Evolutionary conservation across 2,888 invertebrate species (phyloP), one percentile per base, ranked within the genome.

Genomic region (Idaea biselata): DNA sequence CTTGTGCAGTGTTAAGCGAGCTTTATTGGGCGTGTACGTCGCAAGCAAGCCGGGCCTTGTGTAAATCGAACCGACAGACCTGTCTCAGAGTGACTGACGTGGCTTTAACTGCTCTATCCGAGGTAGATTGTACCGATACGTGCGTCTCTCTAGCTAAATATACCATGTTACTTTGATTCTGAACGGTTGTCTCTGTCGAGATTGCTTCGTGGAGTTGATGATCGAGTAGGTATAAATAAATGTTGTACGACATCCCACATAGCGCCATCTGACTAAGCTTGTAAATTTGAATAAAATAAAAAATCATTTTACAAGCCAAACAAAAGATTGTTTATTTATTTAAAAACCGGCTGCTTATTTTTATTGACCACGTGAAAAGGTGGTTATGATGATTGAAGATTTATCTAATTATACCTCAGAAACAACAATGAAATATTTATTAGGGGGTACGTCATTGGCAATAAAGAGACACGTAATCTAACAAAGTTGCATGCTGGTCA

Each of bases 11-110:
- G 82, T 82, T 83, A 84, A 84, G 76, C 80, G 80, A 80, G 84
- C 82, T 89, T 86, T 87, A 89, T 87, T 86, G 85, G 80, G 78
- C 83, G 79, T 84, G 81, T 84, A 78, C 78, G 79, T 79, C 80
- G 79, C 80, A 75, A 75, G 79, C 74, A 81, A 73, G 69, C 73
- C 75, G 68, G 75, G 70, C 73, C 78, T 78, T 78, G 81, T 84
- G 87, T 88, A 87, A 89, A 87, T 88, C 80, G 88, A 88, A 81
- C 86, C 83, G 90, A 86, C 89, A 87, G 83, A 78, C 82, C 77
- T 82, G 82, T 80, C 82, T 84, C 78, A 77, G 79, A 81, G 81
- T 88, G 87, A 89, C 81, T 87, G 89, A 89, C 88, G 81, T 75
- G 77, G 81, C 82, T 82, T 82, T 82, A 86, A 82, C 82, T 81